Percentiles rank a stretch among this genome's conserved stretches.
Conservation (phyloP, 92 coral and sea anemone genomes). For the Phymanthus crucifer region DNA sequence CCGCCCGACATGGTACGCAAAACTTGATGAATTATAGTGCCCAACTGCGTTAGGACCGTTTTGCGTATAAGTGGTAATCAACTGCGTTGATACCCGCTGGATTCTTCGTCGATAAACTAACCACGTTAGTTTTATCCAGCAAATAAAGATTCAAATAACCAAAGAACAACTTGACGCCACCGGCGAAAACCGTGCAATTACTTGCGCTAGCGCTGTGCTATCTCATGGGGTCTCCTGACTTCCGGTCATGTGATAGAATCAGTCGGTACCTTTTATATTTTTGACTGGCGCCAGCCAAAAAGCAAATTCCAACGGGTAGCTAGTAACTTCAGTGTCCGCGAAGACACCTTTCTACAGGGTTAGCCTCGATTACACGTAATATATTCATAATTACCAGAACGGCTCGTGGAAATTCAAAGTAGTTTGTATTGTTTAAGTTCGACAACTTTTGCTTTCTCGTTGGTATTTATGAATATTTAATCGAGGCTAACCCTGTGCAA, state of each 20-base stretch:
- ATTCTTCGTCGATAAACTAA: neutral
- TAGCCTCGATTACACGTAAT: no score
- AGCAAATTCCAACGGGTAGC: no score
- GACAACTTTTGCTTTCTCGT: no score
- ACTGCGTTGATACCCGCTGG: neutral
- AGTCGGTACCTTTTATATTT: no score
- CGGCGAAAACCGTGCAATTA: neutral
- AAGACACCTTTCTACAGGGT: no score
- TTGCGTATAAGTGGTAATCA: neutral
- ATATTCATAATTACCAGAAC: no score
- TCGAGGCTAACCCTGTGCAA: no score
- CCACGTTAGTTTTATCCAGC: neutral
- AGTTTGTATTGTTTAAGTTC: no score
- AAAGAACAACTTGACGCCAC: neutral
- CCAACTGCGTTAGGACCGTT: neutral
- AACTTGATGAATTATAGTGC: neutral
- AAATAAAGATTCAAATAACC: neutral
- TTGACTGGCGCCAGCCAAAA: no score
- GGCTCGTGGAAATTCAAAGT: no score
- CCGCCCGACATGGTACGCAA: neutral
- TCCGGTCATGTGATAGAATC: neutral
- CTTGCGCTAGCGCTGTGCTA: neutral
- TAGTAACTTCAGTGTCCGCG: no score
- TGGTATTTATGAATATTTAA: no score
- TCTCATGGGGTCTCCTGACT: neutral